Evolutionary conservation across 2,797 vertebrate species (phyloP).

Genomic region (Sarcoramphus papa): DNA sequence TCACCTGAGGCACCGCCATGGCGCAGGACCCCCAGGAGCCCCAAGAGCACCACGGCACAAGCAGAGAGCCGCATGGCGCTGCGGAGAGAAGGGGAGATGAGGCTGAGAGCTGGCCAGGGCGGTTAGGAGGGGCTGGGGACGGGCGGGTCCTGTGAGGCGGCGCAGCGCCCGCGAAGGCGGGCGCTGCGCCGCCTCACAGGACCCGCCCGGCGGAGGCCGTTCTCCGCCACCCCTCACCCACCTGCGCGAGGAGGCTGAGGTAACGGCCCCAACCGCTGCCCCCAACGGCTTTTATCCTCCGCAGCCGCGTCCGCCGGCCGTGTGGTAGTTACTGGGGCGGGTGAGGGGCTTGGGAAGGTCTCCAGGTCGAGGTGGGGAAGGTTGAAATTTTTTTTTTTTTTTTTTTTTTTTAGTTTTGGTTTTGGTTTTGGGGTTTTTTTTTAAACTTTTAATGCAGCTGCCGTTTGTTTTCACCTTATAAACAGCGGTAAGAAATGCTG

Average conservation of each 20-base stretch:
- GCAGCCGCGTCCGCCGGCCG: background rate
- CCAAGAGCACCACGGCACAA: background rate
- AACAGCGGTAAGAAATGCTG: background rate
- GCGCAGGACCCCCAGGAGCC: background rate
- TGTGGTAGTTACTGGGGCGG: too few species aligned
- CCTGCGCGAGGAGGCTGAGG: background rate
- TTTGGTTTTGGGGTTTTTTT: background rate
- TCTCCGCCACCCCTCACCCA: background rate
- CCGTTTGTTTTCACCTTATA: background rate
- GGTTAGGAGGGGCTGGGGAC: background rate
- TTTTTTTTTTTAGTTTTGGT: too few species aligned
- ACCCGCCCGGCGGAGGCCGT: background rate
- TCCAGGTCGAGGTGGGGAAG: background rate
- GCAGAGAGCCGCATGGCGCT: background rate
- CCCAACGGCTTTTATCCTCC: background rate
- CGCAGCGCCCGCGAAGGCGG: background rate
- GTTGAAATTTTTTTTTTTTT: too few species aligned
- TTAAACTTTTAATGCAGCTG: background rate
- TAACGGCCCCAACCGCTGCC: rapidly evolving
- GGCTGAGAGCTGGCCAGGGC: rapidly evolving
- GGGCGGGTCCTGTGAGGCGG: background rate
- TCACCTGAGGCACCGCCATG: background rate
- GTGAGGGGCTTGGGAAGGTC: background rate
- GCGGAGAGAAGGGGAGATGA: rapidly evolving
- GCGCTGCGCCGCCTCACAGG: background rate